These are phyloP conservation scores for Eumeta japonica DNA, from an alignment of 1,140 invertebrate genomes.

Conservation along the genomic window DNA sequence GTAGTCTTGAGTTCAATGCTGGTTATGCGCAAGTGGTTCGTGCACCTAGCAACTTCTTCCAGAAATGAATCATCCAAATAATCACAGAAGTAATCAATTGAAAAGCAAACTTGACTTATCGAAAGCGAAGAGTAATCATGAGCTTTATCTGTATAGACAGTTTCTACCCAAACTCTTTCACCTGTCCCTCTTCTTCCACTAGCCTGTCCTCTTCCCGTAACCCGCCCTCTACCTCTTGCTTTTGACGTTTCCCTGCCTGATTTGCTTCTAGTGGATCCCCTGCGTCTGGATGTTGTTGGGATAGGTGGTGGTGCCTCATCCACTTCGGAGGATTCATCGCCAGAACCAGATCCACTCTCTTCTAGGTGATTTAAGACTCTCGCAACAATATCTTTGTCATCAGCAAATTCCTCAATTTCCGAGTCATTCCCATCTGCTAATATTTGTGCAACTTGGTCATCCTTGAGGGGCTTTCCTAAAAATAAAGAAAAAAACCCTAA, in stretches of 20 bases:
- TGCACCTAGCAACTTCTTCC: slow-evolving; percentile 4
- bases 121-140: slow-evolving; percentile 5
- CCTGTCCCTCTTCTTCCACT: no score
- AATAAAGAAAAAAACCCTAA: neutral
- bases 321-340: slow-evolving; percentile 1
- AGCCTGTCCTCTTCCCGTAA: slow-evolving; percentile 1
- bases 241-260: neutral
- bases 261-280: no score
- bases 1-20: slow-evolving; percentile 7
- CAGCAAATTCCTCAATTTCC: slow-evolving; percentile 5
- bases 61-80: slow-evolving; percentile 11
- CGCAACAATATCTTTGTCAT: neutral
- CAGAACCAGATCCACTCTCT: neutral
- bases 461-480: neutral
- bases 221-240: neutral
- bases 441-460: neutral
- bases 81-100: slow-evolving; percentile 8
- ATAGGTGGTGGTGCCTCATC: neutral
- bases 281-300: no score
- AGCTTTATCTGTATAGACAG: slow-evolving; percentile 3
- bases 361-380: neutral
- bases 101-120: no score
- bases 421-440: slow-evolving; percentile 1
- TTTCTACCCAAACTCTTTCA: no score
- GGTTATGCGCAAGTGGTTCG: slow-evolving; percentile 7